Base-by-base conservation (phyloP, 1,140 invertebrate genomes). In the Papilio machaon region DNA sequence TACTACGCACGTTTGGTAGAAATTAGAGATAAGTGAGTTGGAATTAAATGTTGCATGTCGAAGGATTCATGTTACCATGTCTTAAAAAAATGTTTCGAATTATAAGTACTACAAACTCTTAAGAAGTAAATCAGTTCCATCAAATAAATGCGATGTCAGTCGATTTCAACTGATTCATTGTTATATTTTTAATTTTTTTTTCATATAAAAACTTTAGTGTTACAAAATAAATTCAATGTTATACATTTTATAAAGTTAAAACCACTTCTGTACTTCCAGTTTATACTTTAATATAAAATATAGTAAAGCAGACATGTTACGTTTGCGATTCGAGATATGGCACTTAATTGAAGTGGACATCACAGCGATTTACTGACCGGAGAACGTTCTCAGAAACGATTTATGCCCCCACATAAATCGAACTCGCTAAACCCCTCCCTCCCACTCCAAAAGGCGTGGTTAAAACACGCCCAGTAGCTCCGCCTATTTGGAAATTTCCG, bases 391-490 rank as follows among this genome's bases (percentile, higher is more conserved):
- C 15, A 23, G 82, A 74, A 79, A 30, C 81, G 67, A 84, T 82
- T 77, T 75, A 81, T 82, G 46, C 75, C 60, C 13, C 70, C 77
- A 60, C 54, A 82, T 81, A 85, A 83, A 82, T 73, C 79, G 64
- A 80, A 73, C 49, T 79, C 17, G 52, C 13, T 47, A 60, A 54
- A 80, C 60, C 47, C 54, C 54, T 81, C 80, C 84, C 88, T 82
- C 88, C 89, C 80, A 84, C 79, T 47, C 19, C 7, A 46, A 11
- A 49, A 77, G 88, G 88, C 86, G 86, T 86, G 84, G 82, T 80
- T 17, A 7, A 30, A 30, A 49, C 74, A 76, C 74, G 74, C 74
- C 74, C 74, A 76, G 11, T 11, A 17, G 78, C 81, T 86, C 84
- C 89, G 86, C 88, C 88, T 73, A 80, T 60, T 58, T 75, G 74